Base-by-base conservation (phyloP, 1,140 invertebrate species). In the Neotoxoptera formosana region DNA sequence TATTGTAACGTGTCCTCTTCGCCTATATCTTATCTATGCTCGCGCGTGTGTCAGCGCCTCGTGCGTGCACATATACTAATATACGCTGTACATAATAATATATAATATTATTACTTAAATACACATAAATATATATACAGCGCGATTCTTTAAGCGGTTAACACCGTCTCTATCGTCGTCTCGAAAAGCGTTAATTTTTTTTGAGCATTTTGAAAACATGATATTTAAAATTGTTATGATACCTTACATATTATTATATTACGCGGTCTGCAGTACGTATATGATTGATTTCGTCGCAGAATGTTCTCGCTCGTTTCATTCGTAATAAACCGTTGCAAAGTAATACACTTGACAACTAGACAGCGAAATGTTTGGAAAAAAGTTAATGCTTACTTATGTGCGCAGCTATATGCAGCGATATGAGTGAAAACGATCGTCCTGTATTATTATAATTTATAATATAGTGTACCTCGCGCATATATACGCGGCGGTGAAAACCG, bases 11-110 rank as follows among this genome's bases (percentile, higher is more conserved):
- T 23, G 48, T 92, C 81, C 76, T 81, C 81, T 51, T 51, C 25
- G 11, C 47, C 67, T 92, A 92, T 92, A 92, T 92, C 91, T 92
- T 92, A 92, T 92, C 91, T 53, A 30, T 60, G 81, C 34, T 1
- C 45, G 84, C 25, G 23, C 76, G 83, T 45, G 83, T 84, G 83
- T 60, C 56, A 67, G 30, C 60, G 30, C 17, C n/a, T n/a, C n/a
- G 30, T 76, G n/a, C 60, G 60, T 76, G 60, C 30, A n/a, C 60
- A 76, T 41, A 41, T n/a, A 76, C 60, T 76, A n/a, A 76, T 20
- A n/a, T 56, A 60, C 30, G 21, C 30, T 76, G 60, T 76, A 76
- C 60, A 76, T 30, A 60, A 9, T n/a, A 67, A 20, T 0, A 9
- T 53, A 21, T 6, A 51, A n/a, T n/a, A n/a, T n/a, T n/a, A n/a